These are phyloP conservation scores for Drosophila kohkoa DNA, from an alignment of 1,140 invertebrate genomes.

Conservation along the genomic window DNA sequence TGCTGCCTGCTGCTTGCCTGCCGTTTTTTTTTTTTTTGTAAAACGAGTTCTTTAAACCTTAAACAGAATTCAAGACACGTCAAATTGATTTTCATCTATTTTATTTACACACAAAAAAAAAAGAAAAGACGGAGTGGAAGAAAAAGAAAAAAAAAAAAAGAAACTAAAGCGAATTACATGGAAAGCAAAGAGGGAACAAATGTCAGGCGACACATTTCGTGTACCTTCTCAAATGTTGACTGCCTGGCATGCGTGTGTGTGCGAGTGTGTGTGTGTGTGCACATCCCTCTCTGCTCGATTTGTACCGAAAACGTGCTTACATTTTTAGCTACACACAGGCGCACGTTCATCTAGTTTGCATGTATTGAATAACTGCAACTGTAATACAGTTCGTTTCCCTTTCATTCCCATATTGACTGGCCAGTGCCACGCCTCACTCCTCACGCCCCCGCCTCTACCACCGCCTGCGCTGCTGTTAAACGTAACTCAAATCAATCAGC, in stretches of 20 bases:
- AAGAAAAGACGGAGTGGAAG: conserved; percentile 14
- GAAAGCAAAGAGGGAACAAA: conserved; percentile 56
- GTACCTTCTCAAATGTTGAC: conserved; percentile 9
- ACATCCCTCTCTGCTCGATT: conserved; percentile 31
- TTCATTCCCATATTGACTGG: conserved; percentile 14
- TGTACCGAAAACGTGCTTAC: conserved; percentile 60
- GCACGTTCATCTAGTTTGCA: conserved; percentile 10
- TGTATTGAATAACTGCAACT: conserved; percentile 25
- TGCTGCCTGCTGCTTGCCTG: conserved; percentile 1
- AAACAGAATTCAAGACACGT: conserved; percentile 79
- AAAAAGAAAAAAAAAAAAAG: conserved; percentile 18
- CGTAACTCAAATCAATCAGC: conserved; percentile 29
- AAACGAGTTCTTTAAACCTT: conserved; percentile 79
- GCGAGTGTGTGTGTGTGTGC: conserved; percentile 8
- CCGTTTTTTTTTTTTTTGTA: conserved; percentile 54
- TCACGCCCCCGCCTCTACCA: not conserved
- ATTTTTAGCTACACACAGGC: conserved; percentile 52
- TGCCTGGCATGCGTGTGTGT: conserved; percentile 4
- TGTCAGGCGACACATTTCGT: conserved; percentile 54
- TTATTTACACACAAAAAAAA: conserved; percentile 61
- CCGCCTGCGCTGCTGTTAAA: not conserved
- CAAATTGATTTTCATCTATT: conserved; percentile 82
- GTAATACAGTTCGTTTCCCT: conserved; percentile 32
- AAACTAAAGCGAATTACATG: conserved; percentile 65
- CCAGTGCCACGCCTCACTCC: not conserved